Conservation (phyloP, 2,888 invertebrate species). For the Boloria euphrosyne region DNA sequence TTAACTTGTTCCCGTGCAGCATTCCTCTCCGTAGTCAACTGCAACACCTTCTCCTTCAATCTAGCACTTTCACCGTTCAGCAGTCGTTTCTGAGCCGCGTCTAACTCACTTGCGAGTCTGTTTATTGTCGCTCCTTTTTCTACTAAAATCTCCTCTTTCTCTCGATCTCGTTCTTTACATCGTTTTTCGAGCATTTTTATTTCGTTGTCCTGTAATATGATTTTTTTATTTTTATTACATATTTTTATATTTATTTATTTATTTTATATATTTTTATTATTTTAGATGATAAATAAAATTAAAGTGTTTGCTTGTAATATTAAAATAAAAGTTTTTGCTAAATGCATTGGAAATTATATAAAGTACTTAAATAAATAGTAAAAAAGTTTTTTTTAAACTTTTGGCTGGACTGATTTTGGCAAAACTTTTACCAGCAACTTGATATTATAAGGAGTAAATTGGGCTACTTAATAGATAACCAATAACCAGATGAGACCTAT, state of each 20-base stretch:
- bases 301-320: no score
- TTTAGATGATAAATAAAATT: no score
- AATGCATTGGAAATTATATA: background rate
- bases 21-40: constrained; percentile 74
- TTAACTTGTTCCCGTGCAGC: constrained; percentile 78
- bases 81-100: constrained; percentile 82
- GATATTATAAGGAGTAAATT: no score
- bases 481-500: no score
- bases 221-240: background rate
- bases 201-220: constrained; percentile 68
- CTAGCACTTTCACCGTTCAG: constrained; percentile 62
- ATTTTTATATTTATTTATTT: no score
- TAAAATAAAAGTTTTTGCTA: background rate
- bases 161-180: constrained; percentile 81
- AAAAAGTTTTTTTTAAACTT: no score
- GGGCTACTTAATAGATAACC: no score
- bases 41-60: constrained; percentile 71
- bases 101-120: constrained; percentile 82
- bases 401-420: no score
- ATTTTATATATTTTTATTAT: no score
- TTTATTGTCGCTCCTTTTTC: constrained; percentile 85
- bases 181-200: constrained; percentile 77
- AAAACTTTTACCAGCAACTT: no score
- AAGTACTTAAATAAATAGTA: no score
- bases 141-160: constrained; percentile 83